Conservation (phyloP, 2,797 vertebrate species). For the Poecile montanus region DNA sequence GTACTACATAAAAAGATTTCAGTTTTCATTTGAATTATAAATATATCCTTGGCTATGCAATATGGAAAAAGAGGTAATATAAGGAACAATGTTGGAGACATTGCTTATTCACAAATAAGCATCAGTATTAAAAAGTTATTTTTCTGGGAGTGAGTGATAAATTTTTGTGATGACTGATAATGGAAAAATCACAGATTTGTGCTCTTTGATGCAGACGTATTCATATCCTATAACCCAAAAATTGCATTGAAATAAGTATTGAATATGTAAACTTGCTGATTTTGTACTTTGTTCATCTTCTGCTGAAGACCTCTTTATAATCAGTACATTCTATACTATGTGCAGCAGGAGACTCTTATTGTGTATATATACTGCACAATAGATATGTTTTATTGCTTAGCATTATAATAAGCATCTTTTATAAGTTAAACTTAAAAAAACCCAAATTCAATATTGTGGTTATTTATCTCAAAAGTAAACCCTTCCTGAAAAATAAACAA, state of each 20-base stretch:
- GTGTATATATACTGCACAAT: neutral
- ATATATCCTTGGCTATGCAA: neutral
- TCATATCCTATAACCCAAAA: neutral
- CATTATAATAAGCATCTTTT: neutral
- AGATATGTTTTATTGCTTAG: neutral
- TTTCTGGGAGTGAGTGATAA: neutral
- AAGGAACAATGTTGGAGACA: neutral
- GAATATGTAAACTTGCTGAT: neutral
- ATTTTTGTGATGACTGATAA: slow-evolving; percentile 13
- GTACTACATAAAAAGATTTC: neutral
- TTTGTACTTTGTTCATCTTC: neutral
- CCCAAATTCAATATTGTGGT: neutral
- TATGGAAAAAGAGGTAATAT: neutral
- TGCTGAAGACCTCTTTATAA: slow-evolving; percentile 2
- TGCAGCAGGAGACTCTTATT: neutral
- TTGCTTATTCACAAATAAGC: neutral
- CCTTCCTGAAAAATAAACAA: neutral
- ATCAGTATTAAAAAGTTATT: neutral
- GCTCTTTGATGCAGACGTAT: neutral
- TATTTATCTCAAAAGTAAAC: slow-evolving; percentile 25
- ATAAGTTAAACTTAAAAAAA: neutral
- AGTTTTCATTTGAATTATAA: neutral
- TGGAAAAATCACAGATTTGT: neutral
- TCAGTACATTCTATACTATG: neutral
- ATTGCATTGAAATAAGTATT: neutral